Conservation (phyloP, 2,888 invertebrate genomes). For the Morpho achilles region DNA sequence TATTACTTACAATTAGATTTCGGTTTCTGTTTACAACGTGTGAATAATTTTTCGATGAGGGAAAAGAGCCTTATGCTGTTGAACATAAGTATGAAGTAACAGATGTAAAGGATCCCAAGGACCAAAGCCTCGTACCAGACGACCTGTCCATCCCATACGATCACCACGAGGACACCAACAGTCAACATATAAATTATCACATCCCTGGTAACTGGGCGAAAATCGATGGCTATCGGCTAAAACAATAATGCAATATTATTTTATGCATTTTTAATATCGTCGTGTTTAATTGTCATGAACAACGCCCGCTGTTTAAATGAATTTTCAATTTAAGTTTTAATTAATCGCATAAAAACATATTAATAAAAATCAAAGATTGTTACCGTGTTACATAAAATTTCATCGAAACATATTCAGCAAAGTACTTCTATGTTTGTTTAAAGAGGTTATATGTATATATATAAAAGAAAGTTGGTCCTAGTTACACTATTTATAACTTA, state of each 20-base stretch:
- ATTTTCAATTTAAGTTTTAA: no score
- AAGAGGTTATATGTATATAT: no score
- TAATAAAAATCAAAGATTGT: no score
- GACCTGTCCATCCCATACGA: constrained; percentile 89
- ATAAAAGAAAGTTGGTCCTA: no score
- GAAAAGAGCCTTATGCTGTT: constrained; percentile 77
- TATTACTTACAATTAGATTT: constrained; percentile 28
- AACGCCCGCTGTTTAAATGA: no score
- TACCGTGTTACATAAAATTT: no score
- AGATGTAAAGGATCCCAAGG: constrained; percentile 84
- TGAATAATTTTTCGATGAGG: constrained; percentile 39
- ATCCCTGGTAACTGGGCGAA: constrained; percentile 90
- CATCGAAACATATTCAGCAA: no score
- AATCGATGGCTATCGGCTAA: constrained; percentile 87
- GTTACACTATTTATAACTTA: no score
- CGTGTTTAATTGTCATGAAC: no score
- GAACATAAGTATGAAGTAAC: constrained; percentile 87
- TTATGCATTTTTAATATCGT: no score
- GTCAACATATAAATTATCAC: constrained; percentile 87
- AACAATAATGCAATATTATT: constrained; percentile 29
- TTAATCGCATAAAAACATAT: no score
- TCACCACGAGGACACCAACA: constrained; percentile 82
- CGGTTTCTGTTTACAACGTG: constrained; percentile 29
- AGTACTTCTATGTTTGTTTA: no score
- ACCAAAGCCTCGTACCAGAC: constrained; percentile 89